Evolutionary conservation across 1,140 invertebrate genomes (phyloP), one percentile per base, ranked within the genome.

Genomic region (Aporrectodea caliginosa): DNA sequence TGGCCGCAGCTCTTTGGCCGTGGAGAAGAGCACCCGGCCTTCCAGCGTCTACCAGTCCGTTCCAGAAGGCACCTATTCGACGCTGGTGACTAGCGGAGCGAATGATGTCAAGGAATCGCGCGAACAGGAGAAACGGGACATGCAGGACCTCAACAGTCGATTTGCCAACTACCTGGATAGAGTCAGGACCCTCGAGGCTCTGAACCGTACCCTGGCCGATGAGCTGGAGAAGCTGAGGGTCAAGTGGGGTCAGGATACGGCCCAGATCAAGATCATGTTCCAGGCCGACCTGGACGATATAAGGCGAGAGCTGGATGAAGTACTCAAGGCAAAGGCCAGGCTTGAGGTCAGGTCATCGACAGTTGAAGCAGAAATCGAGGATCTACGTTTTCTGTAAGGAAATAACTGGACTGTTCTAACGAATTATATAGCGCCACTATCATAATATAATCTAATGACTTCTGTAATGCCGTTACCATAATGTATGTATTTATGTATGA

Each of bases 101-200:
- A 83, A 83, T 22, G 84, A 84, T 35, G 87, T 90, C 75, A 85
- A 87, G 73, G 84, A 85, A 69, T 84, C 82, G 33, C 84, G 90
- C 22, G 89, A 90, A 81, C 86, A 86, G 77, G 82, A 82, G 78
- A 82, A 82, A 71, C 80, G 80, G 35, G 80, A 82, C 35, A 77
- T 82, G 78, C 80, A 82, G 68, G 81, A 82, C 30, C 70, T 82
- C 33, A 82, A 82, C 33, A 16, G 35, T 34, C 30, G 82, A 75
- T 82, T 82, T 68, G 81, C 81, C 30, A 73, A 58, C 58, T 82
- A 82, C 74, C 80, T 82, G 27, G 82, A 82, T 58, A 73, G 71
- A 69, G 81, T 82, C 6, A 69, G 81, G 29, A 77, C 68, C 72
- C 74, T 80, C 31, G 79, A 82, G 69, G 79, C 81, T 27, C 73